phyloP scores from a whole-genome alignment of 2,888 invertebrate genomes.

The Cyrtodaria siliqua region DNA sequence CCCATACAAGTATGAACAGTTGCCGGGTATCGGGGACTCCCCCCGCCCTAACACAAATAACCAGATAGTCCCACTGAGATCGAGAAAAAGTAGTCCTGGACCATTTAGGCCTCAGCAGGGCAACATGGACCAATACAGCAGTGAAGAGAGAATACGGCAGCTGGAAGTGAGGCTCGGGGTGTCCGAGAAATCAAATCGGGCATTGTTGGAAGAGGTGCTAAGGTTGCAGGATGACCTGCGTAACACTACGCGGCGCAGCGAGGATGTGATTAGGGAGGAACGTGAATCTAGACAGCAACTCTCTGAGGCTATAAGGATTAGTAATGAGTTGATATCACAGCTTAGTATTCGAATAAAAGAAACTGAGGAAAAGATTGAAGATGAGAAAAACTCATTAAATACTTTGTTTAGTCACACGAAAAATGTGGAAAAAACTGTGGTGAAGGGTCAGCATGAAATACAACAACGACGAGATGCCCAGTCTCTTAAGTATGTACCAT shows the following conservation, averaged over 20 bases:
- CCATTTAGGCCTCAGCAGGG: constrained; percentile 10
- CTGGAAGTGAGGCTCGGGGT: constrained; percentile 83
- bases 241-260: constrained; percentile 77
- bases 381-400: constrained; percentile 81
- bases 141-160: constrained; percentile 78
- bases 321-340: constrained; percentile 82
- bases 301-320: constrained; percentile 81
- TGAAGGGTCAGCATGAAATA: constrained; percentile 82
- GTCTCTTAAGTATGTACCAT: constrained; percentile 72
- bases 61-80: constrained; percentile 67
- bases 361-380: constrained; percentile 82
- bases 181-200: constrained; percentile 85
- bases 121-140: constrained; percentile 64
- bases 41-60: constrained; percentile 62
- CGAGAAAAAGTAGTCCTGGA: constrained; percentile 53
- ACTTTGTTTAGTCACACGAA: constrained; percentile 82
- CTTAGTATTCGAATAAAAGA: constrained; percentile 80
- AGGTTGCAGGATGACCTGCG: constrained; percentile 84
- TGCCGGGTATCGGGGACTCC: constrained; percentile 73
- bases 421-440: constrained; percentile 83
- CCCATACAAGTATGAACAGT: constrained; percentile 73
- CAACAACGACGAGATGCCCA: constrained; percentile 79
- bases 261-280: constrained; percentile 83
- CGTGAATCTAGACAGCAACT: constrained; percentile 80
- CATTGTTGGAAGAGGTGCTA: constrained; percentile 85